phyloP scores from a whole-genome alignment of 2,888 invertebrate genomes.

The Cistogaster globosa region DNA sequence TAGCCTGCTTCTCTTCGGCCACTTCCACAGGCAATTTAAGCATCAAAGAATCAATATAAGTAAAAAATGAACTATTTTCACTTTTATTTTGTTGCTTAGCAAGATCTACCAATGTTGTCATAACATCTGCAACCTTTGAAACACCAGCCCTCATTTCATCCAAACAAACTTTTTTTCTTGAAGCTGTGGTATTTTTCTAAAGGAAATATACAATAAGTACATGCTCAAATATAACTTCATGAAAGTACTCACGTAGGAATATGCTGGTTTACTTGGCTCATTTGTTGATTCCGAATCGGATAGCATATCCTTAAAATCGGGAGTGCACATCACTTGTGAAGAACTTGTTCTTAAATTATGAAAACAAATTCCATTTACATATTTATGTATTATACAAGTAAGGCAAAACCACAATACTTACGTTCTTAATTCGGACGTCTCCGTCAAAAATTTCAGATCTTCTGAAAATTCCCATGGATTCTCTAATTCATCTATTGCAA shows the following conservation, averaged over 20 bases:
- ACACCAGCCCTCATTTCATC: slow-evolving; percentile 28
- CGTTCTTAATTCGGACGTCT: slow-evolving; percentile 6
- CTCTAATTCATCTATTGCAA: background rate
- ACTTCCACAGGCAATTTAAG: slow-evolving; percentile 5
- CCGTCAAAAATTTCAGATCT: background rate
- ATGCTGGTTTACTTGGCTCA: background rate
- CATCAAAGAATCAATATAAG: slow-evolving; percentile 8
- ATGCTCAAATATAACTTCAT: background rate
- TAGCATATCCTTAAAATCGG: background rate
- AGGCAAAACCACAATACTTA: background rate
- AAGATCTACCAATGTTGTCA: slow-evolving; percentile 12
- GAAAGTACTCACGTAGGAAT: background rate
- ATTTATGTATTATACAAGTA: background rate
- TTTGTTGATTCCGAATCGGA: background rate
- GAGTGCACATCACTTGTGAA: background rate
- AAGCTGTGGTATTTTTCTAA: slow-evolving; percentile 15
- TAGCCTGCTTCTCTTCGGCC: background rate
- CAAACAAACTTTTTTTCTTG: slow-evolving; percentile 1
- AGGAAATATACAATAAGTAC: background rate
- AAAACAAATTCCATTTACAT: background rate
- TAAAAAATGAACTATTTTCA: background rate
- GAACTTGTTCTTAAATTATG: background rate
- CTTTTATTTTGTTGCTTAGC: slow-evolving; percentile 2
- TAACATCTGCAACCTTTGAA: slow-evolving; percentile 11
- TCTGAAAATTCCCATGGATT: slow-evolving; percentile 7